Conservation (phyloP, 2,113 vertebrate genomes). For the Hypomesus transpacificus region DNA sequence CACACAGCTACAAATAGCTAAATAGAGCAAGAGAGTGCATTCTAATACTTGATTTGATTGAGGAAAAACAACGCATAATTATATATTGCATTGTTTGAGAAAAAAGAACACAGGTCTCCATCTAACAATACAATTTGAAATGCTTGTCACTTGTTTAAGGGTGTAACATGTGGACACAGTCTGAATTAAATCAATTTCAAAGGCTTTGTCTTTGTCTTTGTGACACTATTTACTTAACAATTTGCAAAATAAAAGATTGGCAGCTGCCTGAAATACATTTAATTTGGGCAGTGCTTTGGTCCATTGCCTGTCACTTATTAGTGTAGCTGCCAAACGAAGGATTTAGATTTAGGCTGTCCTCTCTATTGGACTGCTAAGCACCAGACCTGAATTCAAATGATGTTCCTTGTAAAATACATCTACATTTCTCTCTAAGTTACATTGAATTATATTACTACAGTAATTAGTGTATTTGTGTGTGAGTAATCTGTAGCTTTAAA, state of each 20-base stretch:
- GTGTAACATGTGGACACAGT: background rate
- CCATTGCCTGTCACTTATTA: slow-evolving; percentile 26
- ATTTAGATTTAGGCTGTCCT: slow-evolving; percentile 18
- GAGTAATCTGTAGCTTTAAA: background rate
- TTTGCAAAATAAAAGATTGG: slow-evolving; percentile 6
- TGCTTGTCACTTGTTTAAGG: background rate
- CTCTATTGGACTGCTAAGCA: slow-evolving; percentile 6
- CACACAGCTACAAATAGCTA: background rate
- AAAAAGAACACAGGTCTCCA: background rate
- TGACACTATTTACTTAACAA: slow-evolving; percentile 13
- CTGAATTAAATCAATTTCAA: slow-evolving; percentile 30
- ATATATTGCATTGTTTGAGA: too few species aligned
- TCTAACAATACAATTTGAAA: too few species aligned
- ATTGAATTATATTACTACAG: slow-evolving; percentile 3
- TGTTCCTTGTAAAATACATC: slow-evolving; percentile 7
- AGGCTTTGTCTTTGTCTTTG: background rate
- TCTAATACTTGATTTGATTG: background rate
- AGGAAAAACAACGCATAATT: too few species aligned
- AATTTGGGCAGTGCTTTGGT: slow-evolving; percentile 8
- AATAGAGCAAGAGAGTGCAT: too few species aligned
- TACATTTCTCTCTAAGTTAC: slow-evolving; percentile 6
- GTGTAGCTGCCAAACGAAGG: slow-evolving; percentile 6
- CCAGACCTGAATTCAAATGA: slow-evolving; percentile 8
- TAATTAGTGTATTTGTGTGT: background rate
- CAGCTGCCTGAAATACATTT: slow-evolving; percentile 15